Percentiles rank a stretch among this genome's conserved stretches.
phyloP scores from a whole-genome alignment of 2,797 vertebrate genomes.

The Acipenser ruthenus region DNA sequence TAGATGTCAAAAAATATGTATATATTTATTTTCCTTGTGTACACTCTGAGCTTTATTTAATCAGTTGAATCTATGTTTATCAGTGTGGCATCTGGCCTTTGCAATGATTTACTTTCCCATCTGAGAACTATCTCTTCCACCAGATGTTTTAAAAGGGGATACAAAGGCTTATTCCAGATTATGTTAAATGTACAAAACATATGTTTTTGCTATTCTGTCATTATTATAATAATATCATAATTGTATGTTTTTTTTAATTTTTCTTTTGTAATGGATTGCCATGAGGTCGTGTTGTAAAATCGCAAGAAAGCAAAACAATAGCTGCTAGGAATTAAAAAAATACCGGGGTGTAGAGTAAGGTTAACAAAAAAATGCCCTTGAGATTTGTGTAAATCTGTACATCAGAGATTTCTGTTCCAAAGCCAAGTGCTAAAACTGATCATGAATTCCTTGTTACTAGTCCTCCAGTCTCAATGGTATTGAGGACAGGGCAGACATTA shows the following conservation, averaged over 20 bases:
- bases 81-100: constrained; percentile 22
- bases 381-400: constrained; percentile 52
- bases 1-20: background rate
- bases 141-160: constrained; percentile 17
- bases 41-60: constrained; percentile 9
- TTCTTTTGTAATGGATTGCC: too few relatives aligned
- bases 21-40: background rate
- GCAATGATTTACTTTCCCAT: constrained; percentile 21
- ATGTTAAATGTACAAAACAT: background rate
- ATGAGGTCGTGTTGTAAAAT: too few relatives aligned
- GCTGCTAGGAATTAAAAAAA: too few relatives aligned
- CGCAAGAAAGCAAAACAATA: too few relatives aligned
- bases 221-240: background rate
- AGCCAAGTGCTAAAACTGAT: constrained; percentile 48
- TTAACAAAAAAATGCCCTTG: constrained; percentile 30
- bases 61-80: constrained; percentile 23
- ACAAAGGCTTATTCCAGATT: too few relatives aligned
- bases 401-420: constrained; percentile 50
- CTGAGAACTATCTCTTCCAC: constrained; percentile 17
- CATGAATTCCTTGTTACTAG: constrained; percentile 34
- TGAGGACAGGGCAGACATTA: constrained; percentile 44
- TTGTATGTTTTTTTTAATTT: too few relatives aligned
- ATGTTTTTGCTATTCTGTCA: background rate
- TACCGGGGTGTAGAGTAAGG: too few relatives aligned
- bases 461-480: constrained; percentile 34